Base-by-base conservation (phyloP, 2,888 invertebrate species). In the Diadegma fenestrale region DNA sequence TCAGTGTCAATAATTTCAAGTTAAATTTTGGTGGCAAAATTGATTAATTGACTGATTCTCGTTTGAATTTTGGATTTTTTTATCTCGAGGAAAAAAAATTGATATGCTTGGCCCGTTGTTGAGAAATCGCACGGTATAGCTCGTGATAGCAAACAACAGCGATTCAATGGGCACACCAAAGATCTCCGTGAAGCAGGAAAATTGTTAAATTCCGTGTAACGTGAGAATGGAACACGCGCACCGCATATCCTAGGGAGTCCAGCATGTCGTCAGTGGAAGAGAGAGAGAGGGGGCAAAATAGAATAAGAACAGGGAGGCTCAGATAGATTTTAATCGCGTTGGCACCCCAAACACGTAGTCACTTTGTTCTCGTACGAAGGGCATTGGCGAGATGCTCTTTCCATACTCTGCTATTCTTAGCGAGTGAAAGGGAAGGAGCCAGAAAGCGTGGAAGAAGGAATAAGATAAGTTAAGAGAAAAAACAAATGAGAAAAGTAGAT, bases 281-380 rank as follows among this genome's bases (percentile, higher is more conserved):
- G 45, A 69, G 30, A 41, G 45, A 45, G 14, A n/a, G 45, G 26
- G 45, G 43, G 75, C 19, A 26, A 69, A 43, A 26, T 17, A 33
- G 33, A 64, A 33, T 54, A 6, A 22, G 26, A 48, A 17, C 30
- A 43, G 22, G 26, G 14, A 30, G 69, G 72, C 63, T 87, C 83
- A 88, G 91, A 92, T 93, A 91, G 92, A 92, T 92, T 92, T 93
- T 93, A 93, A 92, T 92, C 91, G 91, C 90, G 87, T 93, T 92
- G 89, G 92, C 90, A 92, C 85, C 88, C 93, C 79, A 89, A 88
- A 91, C 93, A 93, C 92, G 93, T 92, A 92, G 90, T 91, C 92
- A 91, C 92, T 93, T 93, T 92, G 88, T 90, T 89, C 88, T 85
- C 85, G 63, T 45, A 71, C 68, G 75, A 80, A 61, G 72, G 73